Evolutionary conservation across 92 coral and sea anemone species (phyloP).

Genomic region (Muricea muricata): DNA sequence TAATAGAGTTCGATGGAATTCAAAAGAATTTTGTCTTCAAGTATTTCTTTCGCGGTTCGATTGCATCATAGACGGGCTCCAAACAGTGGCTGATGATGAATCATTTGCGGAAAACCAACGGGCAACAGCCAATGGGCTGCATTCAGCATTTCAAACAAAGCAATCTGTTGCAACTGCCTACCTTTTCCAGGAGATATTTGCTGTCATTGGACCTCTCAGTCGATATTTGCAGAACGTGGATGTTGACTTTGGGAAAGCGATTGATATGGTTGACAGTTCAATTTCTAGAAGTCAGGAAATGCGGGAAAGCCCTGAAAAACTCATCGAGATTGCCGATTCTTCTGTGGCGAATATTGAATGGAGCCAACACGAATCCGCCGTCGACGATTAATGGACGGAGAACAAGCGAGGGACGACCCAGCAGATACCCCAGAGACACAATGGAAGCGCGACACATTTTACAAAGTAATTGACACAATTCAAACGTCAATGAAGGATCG

Average conservation of each 20-base stretch:
- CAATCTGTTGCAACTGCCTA: background rate
- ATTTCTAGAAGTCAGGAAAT: no score
- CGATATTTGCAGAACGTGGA: background rate
- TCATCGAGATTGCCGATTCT: no score
- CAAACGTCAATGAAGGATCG: no score
- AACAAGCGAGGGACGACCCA: no score
- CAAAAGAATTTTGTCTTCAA: background rate
- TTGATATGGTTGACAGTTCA: no score
- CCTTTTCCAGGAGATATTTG: background rate
- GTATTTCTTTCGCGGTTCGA: background rate
- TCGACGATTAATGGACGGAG: no score
- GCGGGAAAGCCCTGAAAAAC: no score
- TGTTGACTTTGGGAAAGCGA: no score
- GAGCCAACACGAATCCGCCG: no score
- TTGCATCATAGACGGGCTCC: background rate
- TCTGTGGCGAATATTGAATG: no score
- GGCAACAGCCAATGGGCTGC: background rate
- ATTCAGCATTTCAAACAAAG: background rate
- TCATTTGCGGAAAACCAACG: background rate
- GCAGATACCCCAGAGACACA: background rate
- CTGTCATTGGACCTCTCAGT: slow-evolving; percentile 4
- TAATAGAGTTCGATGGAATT: background rate
- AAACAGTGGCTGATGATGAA: no score
- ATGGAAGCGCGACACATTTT: background rate
- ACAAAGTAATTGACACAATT: no score